Conservation (phyloP, 92 coral and sea anemone genomes). For the Zoanthus gigantus region DNA sequence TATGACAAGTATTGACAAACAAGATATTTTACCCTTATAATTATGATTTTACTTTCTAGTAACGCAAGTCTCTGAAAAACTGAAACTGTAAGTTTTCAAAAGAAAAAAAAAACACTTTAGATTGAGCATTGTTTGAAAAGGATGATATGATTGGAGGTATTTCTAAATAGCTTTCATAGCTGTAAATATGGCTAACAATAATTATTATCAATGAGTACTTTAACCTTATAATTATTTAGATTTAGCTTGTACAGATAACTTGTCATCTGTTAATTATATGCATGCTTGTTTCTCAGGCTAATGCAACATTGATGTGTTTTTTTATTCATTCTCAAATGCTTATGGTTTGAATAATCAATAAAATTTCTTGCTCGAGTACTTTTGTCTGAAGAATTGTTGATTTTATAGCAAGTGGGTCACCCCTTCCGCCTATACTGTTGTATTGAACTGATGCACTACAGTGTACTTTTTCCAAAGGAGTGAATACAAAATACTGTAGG, state of each 20-base stretch:
- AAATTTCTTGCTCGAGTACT: conserved; percentile 4
- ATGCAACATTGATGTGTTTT: not conserved
- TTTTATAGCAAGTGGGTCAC: not conserved
- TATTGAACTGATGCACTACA: not conserved
- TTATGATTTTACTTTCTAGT: not conserved
- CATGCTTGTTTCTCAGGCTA: conserved; percentile 1
- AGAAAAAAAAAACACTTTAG: too few species aligned
- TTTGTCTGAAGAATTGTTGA: not conserved
- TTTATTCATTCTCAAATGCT: not conserved
- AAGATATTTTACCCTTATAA: not conserved
- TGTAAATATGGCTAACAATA: too few species aligned
- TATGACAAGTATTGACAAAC: not conserved
- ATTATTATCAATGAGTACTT: not conserved
- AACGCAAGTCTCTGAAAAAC: too few species aligned
- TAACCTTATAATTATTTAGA: not conserved
- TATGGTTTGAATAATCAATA: not conserved
- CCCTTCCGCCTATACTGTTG: not conserved
- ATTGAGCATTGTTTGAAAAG: too few species aligned
- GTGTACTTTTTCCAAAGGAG: conserved; percentile 7
- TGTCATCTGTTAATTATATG: too few species aligned
- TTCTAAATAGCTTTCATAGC: too few species aligned
- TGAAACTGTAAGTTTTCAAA: too few species aligned
- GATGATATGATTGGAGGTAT: not conserved
- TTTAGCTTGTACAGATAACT: too few species aligned
- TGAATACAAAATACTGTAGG: not conserved